Evolutionary conservation across 2,113 vertebrate species (phyloP), one percentile per base, ranked within the genome.

Genomic region (Pituophis catenifer): DNA sequence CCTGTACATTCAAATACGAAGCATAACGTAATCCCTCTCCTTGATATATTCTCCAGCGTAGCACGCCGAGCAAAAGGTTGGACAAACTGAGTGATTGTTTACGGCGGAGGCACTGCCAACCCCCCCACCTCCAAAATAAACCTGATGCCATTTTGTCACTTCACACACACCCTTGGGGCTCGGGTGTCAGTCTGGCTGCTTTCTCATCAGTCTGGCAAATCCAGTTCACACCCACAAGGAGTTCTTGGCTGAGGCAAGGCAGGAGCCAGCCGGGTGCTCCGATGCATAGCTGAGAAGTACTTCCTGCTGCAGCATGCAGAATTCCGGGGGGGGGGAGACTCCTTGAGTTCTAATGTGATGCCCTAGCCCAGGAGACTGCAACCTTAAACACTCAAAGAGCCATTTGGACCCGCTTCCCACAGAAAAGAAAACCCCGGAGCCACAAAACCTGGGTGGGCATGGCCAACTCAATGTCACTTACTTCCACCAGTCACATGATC

Each of bases 31-130:
- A 29, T n/a, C 1, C 11, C 26, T 13, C 62, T 65, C 29, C 29
- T 11, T 29, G 59, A 62, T 29, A 3, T 12, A 1, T 62, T 11
- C 26, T 65, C 11, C 29, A 5, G 26, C 0, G 29, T 5, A 65
- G 62, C 26, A 65, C 10, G 10, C 10, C 1, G 26, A 65, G 26
- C 62, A 13, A 10, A 29, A 5, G 3, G 9, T 62, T 24, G 59
- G 59, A 0, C 53, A 17, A 65, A n/a, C 62, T 0, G 3, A 4
- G 1, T 65, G 62, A n/a, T n/a, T 1, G 26, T 13, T 65, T 65
- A n/a, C 4, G 4, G 62, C 0, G 2, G 11, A n/a, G 62, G 26
- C 10, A 3, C 10, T 29, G 9, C 11, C 10, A 5, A 29, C 3
- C 0, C 15, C 3, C 15, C 15, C 3, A 5, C 24, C 9, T 3